Percentiles rank a stretch among this genome's conserved stretches.
Conservation (phyloP, 2,888 invertebrate genomes). For the Anthrax anthrax region DNA sequence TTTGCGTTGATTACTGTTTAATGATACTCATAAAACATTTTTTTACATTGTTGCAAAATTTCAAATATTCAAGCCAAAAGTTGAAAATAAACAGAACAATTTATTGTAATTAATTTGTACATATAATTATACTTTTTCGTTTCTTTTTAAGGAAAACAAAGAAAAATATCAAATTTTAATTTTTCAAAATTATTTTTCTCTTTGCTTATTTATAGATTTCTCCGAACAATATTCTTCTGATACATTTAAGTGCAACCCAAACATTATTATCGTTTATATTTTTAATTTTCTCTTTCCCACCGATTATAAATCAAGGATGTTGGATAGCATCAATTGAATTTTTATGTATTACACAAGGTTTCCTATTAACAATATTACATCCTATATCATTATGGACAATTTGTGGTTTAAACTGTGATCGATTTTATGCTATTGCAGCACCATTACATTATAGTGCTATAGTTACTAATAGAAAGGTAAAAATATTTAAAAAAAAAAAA, state of each 20-base stretch:
- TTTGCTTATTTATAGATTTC: slow-evolving; percentile 37
- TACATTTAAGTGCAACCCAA: slow-evolving; percentile 58
- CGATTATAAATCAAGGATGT: slow-evolving; percentile 24
- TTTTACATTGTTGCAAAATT: too few species aligned
- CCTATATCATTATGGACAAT: slow-evolving; percentile 67
- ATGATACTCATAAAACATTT: too few species aligned
- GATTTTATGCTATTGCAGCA: slow-evolving; percentile 66
- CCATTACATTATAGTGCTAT: slow-evolving; percentile 66
- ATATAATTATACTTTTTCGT: too few species aligned
- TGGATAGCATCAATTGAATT: slow-evolving; percentile 38
- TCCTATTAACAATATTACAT: slow-evolving; percentile 54
- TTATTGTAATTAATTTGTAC: too few species aligned
- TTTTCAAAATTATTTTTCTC: not conserved
- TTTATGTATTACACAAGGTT: slow-evolving; percentile 49
- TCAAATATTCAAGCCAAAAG: too few species aligned
- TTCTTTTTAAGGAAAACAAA: not conserved
- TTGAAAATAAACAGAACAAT: too few species aligned
- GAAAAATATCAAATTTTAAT: not conserved
- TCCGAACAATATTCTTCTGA: slow-evolving; percentile 55
- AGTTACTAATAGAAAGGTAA: slow-evolving; percentile 55
- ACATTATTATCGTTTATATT: slow-evolving; percentile 49
- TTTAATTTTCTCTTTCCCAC: slow-evolving; percentile 41
- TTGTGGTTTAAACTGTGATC: slow-evolving; percentile 62
- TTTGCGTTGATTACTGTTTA: too few species aligned
- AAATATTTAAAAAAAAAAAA: not conserved